phyloP scores from a whole-genome alignment of 2,797 vertebrate species.

The Carduelis carduelis region DNA sequence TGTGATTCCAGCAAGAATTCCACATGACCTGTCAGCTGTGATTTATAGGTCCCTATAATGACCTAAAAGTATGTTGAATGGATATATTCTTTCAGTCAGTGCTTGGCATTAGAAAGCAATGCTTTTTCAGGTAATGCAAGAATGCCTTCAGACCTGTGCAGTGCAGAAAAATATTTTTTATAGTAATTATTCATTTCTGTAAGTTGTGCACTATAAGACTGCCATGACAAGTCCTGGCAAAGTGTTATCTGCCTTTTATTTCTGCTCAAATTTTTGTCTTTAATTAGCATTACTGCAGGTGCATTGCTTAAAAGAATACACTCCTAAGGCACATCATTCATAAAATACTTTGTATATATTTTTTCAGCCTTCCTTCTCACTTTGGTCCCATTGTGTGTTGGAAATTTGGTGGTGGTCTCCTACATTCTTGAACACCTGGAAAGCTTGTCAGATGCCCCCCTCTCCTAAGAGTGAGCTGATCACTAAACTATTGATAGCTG shows the following conservation, averaged over 20 bases:
- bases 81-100: not conserved
- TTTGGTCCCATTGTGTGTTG: not conserved
- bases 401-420: not conserved
- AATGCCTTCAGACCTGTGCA: not conserved
- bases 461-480: not conserved
- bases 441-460: not conserved
- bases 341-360: not conserved
- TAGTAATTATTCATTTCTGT: not conserved
- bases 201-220: not conserved
- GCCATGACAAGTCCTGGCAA: not conserved
- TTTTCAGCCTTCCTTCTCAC: not conserved
- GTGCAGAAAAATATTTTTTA: not conserved
- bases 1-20: conserved; percentile 15
- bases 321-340: not conserved
- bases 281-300: not conserved
- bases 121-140: not conserved
- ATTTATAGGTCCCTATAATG: not conserved
- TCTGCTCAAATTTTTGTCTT: not conserved
- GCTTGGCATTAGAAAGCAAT: not conserved
- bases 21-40: not conserved
- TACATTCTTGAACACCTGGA: not conserved
- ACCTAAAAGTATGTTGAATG: not conserved
- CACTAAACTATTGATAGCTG: not conserved
- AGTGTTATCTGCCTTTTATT: not conserved
- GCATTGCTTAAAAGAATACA: not conserved